phyloP scores from a whole-genome alignment of 2,888 invertebrate genomes.

The Acronicta aceris region DNA sequence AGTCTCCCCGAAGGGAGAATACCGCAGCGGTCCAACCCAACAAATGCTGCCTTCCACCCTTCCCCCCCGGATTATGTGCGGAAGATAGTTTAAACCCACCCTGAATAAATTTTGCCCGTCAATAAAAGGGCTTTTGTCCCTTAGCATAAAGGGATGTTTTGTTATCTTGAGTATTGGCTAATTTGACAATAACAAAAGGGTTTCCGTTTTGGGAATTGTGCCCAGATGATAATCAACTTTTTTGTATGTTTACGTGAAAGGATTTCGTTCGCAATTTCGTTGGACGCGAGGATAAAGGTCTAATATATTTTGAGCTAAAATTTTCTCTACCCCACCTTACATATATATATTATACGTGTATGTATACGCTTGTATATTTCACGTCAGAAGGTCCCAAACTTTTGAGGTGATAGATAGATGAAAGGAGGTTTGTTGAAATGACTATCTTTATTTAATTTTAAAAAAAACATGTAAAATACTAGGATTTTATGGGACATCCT shows the following conservation, averaged over 20 bases:
- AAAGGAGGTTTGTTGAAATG: too few species aligned
- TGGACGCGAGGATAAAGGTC: slow-evolving; percentile 38
- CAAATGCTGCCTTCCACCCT: slow-evolving; percentile 54
- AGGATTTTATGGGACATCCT: too few species aligned
- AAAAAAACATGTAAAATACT: too few species aligned
- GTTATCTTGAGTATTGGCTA: slow-evolving; percentile 90
- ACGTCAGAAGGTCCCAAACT: too few species aligned
- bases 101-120: slow-evolving; percentile 86
- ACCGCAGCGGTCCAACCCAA: slow-evolving; percentile 52
- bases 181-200: slow-evolving; percentile 89
- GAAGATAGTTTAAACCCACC: slow-evolving; percentile 87
- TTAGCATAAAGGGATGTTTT: slow-evolving; percentile 85
- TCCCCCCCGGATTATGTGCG: slow-evolving; percentile 76
- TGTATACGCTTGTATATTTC: neutral
- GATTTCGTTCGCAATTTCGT: slow-evolving; percentile 72
- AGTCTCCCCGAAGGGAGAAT: slow-evolving; percentile 61
- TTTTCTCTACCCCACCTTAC: slow-evolving; percentile 20
- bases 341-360: neutral
- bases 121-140: slow-evolving; percentile 87
- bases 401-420: too few species aligned
- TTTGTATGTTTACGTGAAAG: slow-evolving; percentile 70
- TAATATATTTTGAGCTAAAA: slow-evolving; percentile 41
- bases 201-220: slow-evolving; percentile 81
- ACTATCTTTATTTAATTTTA: too few species aligned
- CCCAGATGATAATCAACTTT: slow-evolving; percentile 83